A percentile compares a stretch with the other conserved stretches of the same genome.
Evolutionary conservation across 2,113 vertebrate species (phyloP).

Genomic region (Pitta sordida): DNA sequence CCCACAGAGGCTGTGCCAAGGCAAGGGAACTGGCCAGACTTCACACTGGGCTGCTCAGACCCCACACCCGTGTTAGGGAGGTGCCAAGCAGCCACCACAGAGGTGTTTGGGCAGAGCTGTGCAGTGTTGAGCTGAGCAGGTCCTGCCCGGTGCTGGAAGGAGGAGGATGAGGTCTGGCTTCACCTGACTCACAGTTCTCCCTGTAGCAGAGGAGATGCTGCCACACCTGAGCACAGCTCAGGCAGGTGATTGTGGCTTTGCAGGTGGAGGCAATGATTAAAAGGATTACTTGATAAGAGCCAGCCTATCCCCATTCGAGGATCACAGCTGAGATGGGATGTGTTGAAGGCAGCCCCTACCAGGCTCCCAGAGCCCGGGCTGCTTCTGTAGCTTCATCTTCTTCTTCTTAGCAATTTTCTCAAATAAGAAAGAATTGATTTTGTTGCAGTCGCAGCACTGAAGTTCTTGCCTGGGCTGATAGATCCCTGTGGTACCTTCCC

Average conservation of each 20-base stretch:
- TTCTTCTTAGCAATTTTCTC: background rate
- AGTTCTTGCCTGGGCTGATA: background rate
- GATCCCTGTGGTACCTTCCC: background rate
- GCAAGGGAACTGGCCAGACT: background rate
- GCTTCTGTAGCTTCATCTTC: background rate
- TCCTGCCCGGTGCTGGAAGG: background rate
- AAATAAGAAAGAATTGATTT: background rate
- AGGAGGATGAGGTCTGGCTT: background rate
- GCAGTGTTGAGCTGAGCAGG: background rate
- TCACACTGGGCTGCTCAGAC: accelerated
- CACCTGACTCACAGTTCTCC: background rate
- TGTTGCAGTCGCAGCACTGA: background rate
- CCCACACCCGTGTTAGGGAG: background rate
- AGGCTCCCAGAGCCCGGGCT: accelerated
- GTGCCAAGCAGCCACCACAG: accelerated
- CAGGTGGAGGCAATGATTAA: background rate
- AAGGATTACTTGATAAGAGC: background rate
- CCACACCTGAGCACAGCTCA: accelerated
- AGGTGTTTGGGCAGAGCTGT: background rate
- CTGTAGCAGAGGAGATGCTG: accelerated
- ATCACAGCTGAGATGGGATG: background rate
- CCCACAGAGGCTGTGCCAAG: background rate
- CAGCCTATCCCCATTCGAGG: background rate
- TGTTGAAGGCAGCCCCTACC: background rate
- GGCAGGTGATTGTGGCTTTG: background rate